Evolutionary conservation across 23 tunicate genomes (phyloP), one percentile per base, ranked within the genome.

Genomic region (Corella eumyota): DNA sequence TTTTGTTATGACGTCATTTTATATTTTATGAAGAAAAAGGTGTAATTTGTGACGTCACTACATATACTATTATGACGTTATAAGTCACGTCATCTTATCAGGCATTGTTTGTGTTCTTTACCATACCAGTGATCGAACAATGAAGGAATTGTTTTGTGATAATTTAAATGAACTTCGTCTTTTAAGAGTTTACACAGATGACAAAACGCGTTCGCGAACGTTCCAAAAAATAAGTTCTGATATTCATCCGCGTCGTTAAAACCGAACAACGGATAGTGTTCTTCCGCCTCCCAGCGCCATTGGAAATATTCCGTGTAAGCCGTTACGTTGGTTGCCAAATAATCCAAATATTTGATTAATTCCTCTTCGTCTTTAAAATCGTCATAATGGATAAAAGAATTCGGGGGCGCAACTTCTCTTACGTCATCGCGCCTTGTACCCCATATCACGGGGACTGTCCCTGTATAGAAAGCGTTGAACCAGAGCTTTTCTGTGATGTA

Each of bases 401-500:
- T 30, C 11, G 70, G 70, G 0, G 79, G 79, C 2, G 71, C 71
- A 3, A 73, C 34, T 4, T 4, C 70, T 52, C 32, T 49, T 17
- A 73, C 61, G 58, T 73, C 79, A 30, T 22, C 0, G 30, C 35
- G 30, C 17, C 27, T 19, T 13, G 79, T 70, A 0, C 79, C 79
- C 70, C 70, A 73, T 17, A 73, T 59, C 7, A 73, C 57, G 9
- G 79, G 79, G 0, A 73, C 68, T 4, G 58, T 45, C 56, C 70
- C 79, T 6, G 79, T 46, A 60, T 73, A 64, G 31, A 73, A 56
- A 6, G 60, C 60, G 61, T 73, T 73, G 61, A 32, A 64, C 79
- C 79, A 73, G 3, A 73, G 50, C 40, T 73, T 73, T 46, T 73
- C 79, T 3, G 79, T 3, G 49, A 73, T 73, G 36, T 73, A 73